Evolutionary conservation across 2,797 vertebrate genomes (phyloP).

Genomic region (Salarias fasciatus): DNA sequence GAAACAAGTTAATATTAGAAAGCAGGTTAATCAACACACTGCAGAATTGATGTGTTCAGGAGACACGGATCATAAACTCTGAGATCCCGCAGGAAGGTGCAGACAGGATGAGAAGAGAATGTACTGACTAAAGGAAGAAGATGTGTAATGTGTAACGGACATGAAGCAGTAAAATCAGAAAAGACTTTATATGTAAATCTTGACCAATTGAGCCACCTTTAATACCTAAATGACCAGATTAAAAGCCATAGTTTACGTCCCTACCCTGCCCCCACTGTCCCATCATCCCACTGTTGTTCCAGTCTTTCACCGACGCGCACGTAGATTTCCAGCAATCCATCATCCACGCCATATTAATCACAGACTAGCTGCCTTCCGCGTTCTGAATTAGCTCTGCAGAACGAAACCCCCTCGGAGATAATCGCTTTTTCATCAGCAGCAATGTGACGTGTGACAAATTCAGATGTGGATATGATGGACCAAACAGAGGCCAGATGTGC

Average conservation of each 20-base stretch:
- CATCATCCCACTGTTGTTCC: conserved; percentile 31
- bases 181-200: too few species aligned
- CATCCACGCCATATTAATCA: conserved; percentile 74
- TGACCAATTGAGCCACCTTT: too few species aligned
- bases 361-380: conserved; percentile 56
- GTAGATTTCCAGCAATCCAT: conserved; percentile 66
- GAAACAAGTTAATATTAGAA: too few species aligned
- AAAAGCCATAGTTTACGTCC: background rate
- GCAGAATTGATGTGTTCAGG: too few species aligned
- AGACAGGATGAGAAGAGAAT: too few species aligned
- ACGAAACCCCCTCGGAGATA: conserved; percentile 60
- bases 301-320: conserved; percentile 20
- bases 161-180: too few species aligned
- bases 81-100: too few species aligned
- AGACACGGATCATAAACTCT: too few species aligned
- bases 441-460: conserved; percentile 51
- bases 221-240: background rate
- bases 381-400: conserved; percentile 58
- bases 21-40: too few species aligned
- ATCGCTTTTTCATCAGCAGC: conserved; percentile 71
- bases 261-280: background rate
- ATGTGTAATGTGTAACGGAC: too few species aligned
- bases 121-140: too few species aligned
- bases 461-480: conserved; percentile 35
- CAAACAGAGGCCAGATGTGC: conserved; percentile 42